Conservation (phyloP, 2,113 vertebrate species). For the Eleginops maclovinus region DNA sequence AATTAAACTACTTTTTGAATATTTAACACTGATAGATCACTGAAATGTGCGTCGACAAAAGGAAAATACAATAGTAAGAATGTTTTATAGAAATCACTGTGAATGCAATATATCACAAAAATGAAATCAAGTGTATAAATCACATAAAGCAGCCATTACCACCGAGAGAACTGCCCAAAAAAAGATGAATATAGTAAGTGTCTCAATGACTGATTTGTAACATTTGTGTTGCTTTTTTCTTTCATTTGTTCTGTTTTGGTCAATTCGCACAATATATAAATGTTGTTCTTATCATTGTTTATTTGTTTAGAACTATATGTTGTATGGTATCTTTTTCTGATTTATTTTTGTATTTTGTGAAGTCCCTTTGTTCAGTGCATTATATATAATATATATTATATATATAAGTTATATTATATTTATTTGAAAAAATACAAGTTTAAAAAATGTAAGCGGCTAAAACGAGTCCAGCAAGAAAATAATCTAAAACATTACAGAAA, state of each 20-base stretch:
- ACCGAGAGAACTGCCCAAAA: background rate
- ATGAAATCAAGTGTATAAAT: background rate
- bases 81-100: background rate
- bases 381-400: too few species aligned
- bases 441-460: background rate
- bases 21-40: background rate
- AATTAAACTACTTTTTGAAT: background rate
- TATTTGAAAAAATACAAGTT: background rate
- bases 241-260: too few species aligned
- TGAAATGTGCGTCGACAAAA: background rate
- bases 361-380: too few species aligned
- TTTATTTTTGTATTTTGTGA: too few species aligned
- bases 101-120: background rate
- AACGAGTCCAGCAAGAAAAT: background rate
- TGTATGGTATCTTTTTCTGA: too few species aligned
- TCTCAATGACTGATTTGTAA: too few species aligned
- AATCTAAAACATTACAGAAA: background rate
- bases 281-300: too few species aligned
- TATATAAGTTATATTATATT: too few species aligned
- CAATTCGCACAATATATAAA: too few species aligned
- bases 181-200: background rate
- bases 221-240: too few species aligned
- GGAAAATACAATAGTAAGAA: background rate
- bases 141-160: background rate
- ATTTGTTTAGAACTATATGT: too few species aligned